These are phyloP conservation scores for Pimpla rufipes DNA, from an alignment of 2,888 invertebrate genomes.

Conservation along the genomic window DNA sequence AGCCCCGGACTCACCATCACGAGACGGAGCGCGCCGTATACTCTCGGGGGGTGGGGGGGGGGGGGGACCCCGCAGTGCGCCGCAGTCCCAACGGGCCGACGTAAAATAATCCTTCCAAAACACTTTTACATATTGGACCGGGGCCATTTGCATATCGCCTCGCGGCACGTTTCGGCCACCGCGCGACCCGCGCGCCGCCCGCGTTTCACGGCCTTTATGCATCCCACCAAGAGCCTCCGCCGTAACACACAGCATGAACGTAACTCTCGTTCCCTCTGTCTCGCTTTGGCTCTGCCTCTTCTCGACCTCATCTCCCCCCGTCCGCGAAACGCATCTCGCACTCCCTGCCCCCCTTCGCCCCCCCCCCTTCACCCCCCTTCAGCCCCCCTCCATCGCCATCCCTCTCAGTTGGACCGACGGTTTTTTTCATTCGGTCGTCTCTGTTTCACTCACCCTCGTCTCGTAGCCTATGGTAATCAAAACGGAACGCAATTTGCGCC, in stretches of 20 bases:
- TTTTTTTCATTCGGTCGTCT: conserved; percentile 18
- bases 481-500: conserved; percentile 71
- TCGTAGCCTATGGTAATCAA: conserved; percentile 68
- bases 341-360: conserved; percentile 1
- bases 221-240: conserved; percentile 47
- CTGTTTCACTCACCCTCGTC: conserved; percentile 44
- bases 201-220: conserved; percentile 54
- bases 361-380: neutral
- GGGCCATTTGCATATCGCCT: conserved; percentile 72
- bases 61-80: conserved; percentile 53
- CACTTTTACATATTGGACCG: conserved; percentile 74
- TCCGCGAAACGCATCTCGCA: conserved; percentile 46
- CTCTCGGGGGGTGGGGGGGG: too few relatives aligned
- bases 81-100: conserved; percentile 68
- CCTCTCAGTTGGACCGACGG: conserved; percentile 16
- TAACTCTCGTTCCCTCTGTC: conserved; percentile 53
- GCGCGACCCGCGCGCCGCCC: conserved; percentile 42
- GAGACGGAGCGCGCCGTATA: conserved; percentile 28
- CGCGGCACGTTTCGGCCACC: conserved; percentile 66
- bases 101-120: conserved; percentile 72
- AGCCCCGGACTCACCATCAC: neutral
- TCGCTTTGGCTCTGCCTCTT: conserved; percentile 36
- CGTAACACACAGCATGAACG: conserved; percentile 55
- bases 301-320: conserved; percentile 50
- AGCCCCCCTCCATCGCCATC: neutral